phyloP scores from a whole-genome alignment of 2,888 invertebrate species.

The Eulithis prunata region DNA sequence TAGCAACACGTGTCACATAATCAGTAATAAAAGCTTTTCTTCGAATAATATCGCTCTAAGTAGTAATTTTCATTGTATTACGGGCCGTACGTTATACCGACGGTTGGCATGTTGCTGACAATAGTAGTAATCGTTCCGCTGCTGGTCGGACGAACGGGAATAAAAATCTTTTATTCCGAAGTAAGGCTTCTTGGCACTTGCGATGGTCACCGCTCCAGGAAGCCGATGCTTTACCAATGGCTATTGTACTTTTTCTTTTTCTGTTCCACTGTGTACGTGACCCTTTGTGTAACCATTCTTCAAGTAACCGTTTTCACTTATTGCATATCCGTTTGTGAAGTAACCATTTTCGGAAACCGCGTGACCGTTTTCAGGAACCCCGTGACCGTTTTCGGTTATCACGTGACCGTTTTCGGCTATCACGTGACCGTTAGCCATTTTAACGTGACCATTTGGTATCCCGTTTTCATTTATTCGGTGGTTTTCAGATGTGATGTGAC shows the following conservation, averaged over 20 bases:
- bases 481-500: constrained; percentile 42
- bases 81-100: too few relatives aligned
- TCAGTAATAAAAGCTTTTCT: too few relatives aligned
- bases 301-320: constrained; percentile 45
- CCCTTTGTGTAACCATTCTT: constrained; percentile 61
- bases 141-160: too few relatives aligned
- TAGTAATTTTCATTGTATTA: too few relatives aligned
- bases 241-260: constrained; percentile 75
- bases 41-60: too few relatives aligned
- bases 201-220: constrained; percentile 1
- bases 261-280: constrained; percentile 51
- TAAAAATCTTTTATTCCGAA: too few relatives aligned
- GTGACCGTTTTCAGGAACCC: constrained; percentile 41
- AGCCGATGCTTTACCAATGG: constrained; percentile 11
- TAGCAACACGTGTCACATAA: too few relatives aligned
- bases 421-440: constrained; percentile 45
- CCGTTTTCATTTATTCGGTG: constrained; percentile 45
- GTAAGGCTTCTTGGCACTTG: too few relatives aligned
- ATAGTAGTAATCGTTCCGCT: too few relatives aligned
- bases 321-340: constrained; percentile 42
- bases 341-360: constrained; percentile 21
- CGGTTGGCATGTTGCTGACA: too few relatives aligned
- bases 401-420: constrained; percentile 48
- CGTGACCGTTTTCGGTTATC: constrained; percentile 42
- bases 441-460: constrained; percentile 30